Percentiles rank a stretch among this genome's conserved stretches.
Evolutionary conservation across 2,113 vertebrate species (phyloP).

Genomic region (Cercopithecus mona): DNA sequence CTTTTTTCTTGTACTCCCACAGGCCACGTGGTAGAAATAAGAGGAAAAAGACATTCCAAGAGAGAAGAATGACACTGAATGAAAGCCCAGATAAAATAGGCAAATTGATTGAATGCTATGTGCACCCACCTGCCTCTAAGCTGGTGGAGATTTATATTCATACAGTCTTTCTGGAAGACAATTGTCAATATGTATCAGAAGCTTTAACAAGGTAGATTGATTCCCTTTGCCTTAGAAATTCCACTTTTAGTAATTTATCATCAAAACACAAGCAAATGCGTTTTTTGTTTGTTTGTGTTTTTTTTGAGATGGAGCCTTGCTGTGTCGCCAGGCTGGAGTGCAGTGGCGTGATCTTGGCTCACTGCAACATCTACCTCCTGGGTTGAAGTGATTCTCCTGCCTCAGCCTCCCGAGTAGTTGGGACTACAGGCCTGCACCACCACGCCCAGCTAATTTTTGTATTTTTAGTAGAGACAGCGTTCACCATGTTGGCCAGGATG

Average conservation of each 20-base stretch:
- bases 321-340: too few species aligned
- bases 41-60: background rate
- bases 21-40: background rate
- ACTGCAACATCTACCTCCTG: too few species aligned
- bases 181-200: background rate
- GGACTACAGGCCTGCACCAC: too few species aligned
- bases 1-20: background rate
- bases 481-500: too few species aligned
- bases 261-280: background rate
- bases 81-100: background rate
- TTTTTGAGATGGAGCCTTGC: too few species aligned
- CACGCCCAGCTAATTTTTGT: too few species aligned
- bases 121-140: background rate
- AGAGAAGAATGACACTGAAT: background rate
- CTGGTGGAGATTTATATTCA: constrained; percentile 11
- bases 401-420: too few species aligned
- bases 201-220: background rate
- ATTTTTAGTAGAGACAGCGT: too few species aligned
- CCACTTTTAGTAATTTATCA: constrained; percentile 9
- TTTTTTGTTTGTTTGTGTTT: background rate
- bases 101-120: background rate
- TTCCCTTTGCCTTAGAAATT: constrained; percentile 15
- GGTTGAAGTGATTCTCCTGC: too few species aligned
- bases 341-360: too few species aligned
- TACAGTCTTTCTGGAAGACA: background rate